Evolutionary conservation across 2,113 vertebrate genomes (phyloP), one percentile per base, ranked within the genome.

Genomic region (Oreochromis niloticus): DNA sequence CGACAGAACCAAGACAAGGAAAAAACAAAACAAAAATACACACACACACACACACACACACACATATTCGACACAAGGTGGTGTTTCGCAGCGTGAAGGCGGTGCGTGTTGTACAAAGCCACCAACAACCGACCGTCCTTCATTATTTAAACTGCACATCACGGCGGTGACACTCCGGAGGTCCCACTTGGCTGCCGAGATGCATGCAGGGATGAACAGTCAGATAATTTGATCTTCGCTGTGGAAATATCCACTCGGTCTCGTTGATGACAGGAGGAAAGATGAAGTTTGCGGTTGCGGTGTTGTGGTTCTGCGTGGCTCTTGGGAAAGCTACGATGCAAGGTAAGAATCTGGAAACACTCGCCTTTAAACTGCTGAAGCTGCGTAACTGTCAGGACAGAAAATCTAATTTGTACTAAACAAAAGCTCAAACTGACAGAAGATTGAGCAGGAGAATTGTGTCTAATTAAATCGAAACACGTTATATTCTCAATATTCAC

Each of bases 271-370:
- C 6, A n/a, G 24, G 84, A 83, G 73, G 71, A 82, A 93, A 83
- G 75, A 95, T 96, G 96, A 95, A 96, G 95, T 96, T 95, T 81
- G 83, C 90, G 81, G 81, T 89, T 3, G 84, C 92, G 66, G 85
- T 92, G 88, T 13, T 96, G 87, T 95, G 91, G 80, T 73, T 93
- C 80, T 91, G 79, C 54, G 71, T 95, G 56, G 84, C 88, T 81
- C 81, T 87, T 56, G 91, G 93, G 34, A 57, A 86, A 48, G 89
- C 88, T 24, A 55, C 94, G 5, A 80, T 52, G 24, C 92, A 94
- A 94, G 96, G 96, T 97, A 93, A 93, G 96, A 16, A 68, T 14
- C 34, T 6, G 63, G 9, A 41, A 39, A 61, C 52, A 46, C 50
- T 52, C 39, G n/a, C 1, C 10, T 78, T 52, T 63, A 48, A 87